Evolutionary conservation across 2,113 vertebrate genomes (phyloP).

Genomic region (Triplophysa tibetana): DNA sequence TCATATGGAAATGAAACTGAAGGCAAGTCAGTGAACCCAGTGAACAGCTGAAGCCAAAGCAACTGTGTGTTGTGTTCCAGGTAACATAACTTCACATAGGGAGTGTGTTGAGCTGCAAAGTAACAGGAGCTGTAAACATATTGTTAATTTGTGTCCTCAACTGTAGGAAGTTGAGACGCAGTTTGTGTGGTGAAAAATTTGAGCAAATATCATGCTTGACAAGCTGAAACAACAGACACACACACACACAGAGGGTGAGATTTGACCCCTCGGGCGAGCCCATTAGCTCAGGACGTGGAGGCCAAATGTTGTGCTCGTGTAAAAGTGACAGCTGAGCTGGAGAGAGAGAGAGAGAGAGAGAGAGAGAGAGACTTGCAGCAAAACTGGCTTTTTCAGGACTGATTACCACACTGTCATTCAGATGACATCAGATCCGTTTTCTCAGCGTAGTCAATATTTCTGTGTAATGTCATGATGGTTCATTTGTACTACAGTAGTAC

Average conservation of each 20-base stretch:
- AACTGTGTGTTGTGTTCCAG: conserved; percentile 3
- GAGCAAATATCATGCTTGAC: conserved; percentile 34
- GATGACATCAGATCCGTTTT: too few species aligned
- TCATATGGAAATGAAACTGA: too few species aligned
- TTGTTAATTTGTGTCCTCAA: conserved; percentile 40
- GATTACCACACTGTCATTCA: too few species aligned
- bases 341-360: background rate
- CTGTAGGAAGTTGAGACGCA: conserved; percentile 15
- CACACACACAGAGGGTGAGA: conserved; percentile 21
- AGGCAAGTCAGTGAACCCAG: background rate
- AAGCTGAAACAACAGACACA: conserved; percentile 45
- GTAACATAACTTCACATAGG: background rate
- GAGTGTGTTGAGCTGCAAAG: conserved; percentile 16
- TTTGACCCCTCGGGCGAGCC: conserved; percentile 20
- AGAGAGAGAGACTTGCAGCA: too few species aligned
- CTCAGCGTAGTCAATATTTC: too few species aligned
- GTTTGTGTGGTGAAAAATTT: conserved; percentile 32
- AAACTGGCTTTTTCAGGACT: too few species aligned
- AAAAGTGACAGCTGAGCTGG: conserved; percentile 54
- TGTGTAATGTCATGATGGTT: too few species aligned
- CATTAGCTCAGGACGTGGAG: conserved; percentile 39
- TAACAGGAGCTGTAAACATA: conserved; percentile 48
- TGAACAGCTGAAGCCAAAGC: conserved; percentile 34
- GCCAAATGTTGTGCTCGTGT: conserved; percentile 43
- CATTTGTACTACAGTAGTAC: too few species aligned